phyloP scores from a whole-genome alignment of 1,140 invertebrate species.

The Acromyrmex heyeri region DNA sequence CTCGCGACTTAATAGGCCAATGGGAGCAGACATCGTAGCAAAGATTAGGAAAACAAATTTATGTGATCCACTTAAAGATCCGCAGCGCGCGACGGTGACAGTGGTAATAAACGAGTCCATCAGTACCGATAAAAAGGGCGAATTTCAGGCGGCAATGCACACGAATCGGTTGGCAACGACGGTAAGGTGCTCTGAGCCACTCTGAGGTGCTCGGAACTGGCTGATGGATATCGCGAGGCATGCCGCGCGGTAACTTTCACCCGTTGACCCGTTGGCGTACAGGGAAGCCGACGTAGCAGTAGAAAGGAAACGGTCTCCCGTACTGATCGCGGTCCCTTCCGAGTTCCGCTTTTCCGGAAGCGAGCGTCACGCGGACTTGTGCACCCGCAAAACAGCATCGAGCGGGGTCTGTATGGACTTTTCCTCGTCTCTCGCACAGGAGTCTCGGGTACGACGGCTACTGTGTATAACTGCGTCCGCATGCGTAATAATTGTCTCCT shows the following conservation, averaged over 20 bases:
- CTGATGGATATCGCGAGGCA: neutral
- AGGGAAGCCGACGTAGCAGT: neutral
- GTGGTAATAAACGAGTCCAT: slow-evolving; percentile 5
- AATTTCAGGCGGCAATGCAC: neutral
- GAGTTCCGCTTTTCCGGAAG: slow-evolving; percentile 36
- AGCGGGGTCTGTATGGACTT: neutral
- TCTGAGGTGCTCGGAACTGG: no score
- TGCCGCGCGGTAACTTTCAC: slow-evolving; percentile 48
- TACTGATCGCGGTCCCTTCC: neutral
- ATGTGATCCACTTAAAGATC: neutral
- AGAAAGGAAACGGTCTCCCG: slow-evolving; percentile 24
- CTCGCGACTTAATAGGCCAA: slow-evolving; percentile 15
- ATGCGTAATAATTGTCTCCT: slow-evolving; percentile 77
- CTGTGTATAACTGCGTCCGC: slow-evolving; percentile 55
- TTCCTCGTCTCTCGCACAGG: neutral
- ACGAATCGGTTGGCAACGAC: neutral
- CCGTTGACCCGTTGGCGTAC: slow-evolving; percentile 23
- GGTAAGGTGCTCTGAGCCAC: slow-evolving; percentile 5
- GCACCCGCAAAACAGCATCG: neutral
- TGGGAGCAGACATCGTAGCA: neutral
- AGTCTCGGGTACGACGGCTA: neutral
- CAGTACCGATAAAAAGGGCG: neutral
- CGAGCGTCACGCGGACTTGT: neutral
- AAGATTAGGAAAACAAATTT: slow-evolving; percentile 18
- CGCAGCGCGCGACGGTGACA: neutral